phyloP scores from a whole-genome alignment of 1,140 invertebrate genomes.

The Eciton burchellii region DNA sequence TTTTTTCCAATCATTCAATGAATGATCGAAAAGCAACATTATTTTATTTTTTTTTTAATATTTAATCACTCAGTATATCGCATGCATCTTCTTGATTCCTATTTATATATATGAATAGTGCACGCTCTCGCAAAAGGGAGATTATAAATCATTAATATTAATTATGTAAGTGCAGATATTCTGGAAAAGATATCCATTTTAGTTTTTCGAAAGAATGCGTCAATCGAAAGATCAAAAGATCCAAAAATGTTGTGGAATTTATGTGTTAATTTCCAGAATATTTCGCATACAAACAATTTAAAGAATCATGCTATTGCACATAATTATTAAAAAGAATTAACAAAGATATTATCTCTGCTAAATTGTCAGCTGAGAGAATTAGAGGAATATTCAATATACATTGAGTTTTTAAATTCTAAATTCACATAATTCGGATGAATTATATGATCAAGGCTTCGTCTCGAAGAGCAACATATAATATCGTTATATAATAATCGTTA shows the following conservation, averaged over 20 bases:
- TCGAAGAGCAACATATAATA: slow-evolving; percentile 22
- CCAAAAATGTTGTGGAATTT: slow-evolving; percentile 4
- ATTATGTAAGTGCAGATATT: slow-evolving; percentile 17
- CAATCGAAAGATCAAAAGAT: neutral
- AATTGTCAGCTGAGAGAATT: slow-evolving; percentile 40
- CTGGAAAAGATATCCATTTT: slow-evolving; percentile 11
- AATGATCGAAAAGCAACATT: slow-evolving; percentile 3
- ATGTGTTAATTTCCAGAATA: slow-evolving; percentile 7
- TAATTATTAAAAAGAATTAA: slow-evolving; percentile 32
- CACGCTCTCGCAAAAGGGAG: neutral
- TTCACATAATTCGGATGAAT: slow-evolving; percentile 27
- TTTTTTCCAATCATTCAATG: slow-evolving; percentile 3
- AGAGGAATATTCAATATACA: slow-evolving; percentile 39
- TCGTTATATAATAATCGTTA: slow-evolving; percentile 44
- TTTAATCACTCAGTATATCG: neutral
- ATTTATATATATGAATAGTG: neutral
- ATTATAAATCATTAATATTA: slow-evolving; percentile 7
- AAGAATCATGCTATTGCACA: slow-evolving; percentile 21
- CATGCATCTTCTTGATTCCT: neutral
- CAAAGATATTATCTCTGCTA: slow-evolving; percentile 23
- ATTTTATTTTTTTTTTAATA: slow-evolving; percentile 7
- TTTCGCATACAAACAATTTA: neutral
- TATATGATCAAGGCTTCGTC: slow-evolving; percentile 16
- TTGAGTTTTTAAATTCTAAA: slow-evolving; percentile 21
- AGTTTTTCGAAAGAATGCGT: slow-evolving; percentile 27